Conservation (phyloP, 2,113 vertebrate genomes). For the Puffinus mauretanicus region DNA sequence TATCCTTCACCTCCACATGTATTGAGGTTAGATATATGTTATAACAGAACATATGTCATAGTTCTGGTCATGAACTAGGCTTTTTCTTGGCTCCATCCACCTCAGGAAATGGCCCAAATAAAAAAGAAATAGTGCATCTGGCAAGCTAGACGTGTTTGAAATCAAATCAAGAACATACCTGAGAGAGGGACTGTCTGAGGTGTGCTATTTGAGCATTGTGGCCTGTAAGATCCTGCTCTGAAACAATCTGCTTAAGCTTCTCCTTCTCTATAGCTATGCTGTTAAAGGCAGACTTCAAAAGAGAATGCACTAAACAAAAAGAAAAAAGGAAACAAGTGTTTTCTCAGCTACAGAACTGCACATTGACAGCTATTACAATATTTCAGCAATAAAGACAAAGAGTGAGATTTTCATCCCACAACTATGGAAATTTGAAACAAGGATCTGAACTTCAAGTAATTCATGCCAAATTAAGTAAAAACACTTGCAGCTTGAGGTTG, state of each 20-base stretch:
- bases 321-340: neutral
- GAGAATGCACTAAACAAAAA: constrained; percentile 87
- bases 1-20: neutral
- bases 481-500: neutral
- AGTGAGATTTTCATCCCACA: neutral
- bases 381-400: neutral
- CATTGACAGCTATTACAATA: neutral
- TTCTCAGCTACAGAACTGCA: neutral
- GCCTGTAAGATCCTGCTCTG: constrained; percentile 88
- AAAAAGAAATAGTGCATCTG: neutral
- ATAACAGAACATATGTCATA: neutral
- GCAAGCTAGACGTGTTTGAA: neutral
- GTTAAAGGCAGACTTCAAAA: constrained; percentile 98
- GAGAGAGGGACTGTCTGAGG: constrained; percentile 94
- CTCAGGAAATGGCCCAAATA: neutral
- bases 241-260: constrained; percentile 95
- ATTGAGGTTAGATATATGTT: neutral
- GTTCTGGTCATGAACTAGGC: neutral
- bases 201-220: constrained; percentile 86
- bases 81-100: neutral
- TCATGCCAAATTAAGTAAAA: neutral
- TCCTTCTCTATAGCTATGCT: constrained; percentile 99
- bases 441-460: neutral
- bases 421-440: neutral
- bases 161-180: constrained; percentile 78